These are phyloP conservation scores for Lepus europaeus DNA, from an alignment of 2,113 vertebrate species.

Conservation along the genomic window DNA sequence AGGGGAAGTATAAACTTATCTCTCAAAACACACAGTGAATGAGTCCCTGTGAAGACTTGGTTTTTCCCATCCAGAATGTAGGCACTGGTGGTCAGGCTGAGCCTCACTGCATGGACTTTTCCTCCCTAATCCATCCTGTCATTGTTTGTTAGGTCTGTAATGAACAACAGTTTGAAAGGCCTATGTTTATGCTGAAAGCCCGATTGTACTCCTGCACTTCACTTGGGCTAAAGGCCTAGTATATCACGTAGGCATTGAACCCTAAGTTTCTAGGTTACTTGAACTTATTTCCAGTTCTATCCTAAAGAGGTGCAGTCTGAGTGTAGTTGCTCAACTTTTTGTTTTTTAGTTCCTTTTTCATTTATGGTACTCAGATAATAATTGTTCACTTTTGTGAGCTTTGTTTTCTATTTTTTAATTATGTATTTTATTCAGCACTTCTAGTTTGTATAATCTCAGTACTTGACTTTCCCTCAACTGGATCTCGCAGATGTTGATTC, in stretches of 20 bases:
- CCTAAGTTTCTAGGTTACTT: background rate
- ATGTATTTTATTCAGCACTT: background rate
- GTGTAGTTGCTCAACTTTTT: background rate
- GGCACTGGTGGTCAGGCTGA: background rate
- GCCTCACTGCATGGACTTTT: background rate
- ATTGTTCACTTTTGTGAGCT: background rate
- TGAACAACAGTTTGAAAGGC: background rate
- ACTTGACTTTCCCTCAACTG: conserved; percentile 7
- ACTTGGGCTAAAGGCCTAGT: background rate
- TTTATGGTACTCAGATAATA: background rate
- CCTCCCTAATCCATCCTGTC: background rate
- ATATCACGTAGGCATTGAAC: background rate
- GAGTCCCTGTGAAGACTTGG: background rate
- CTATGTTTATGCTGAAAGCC: background rate
- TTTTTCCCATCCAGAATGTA: background rate
- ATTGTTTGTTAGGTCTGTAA: background rate
- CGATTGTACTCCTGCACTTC: background rate
- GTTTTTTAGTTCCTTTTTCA: background rate
- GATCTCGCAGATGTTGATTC: background rate
- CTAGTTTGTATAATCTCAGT: background rate
- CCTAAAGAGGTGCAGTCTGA: background rate
- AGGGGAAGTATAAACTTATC: background rate
- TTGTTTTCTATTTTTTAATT: background rate
- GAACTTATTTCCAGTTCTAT: background rate
- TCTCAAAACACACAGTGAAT: background rate